Conservation (phyloP, 2,888 invertebrate species). For the Merodon equestris region DNA sequence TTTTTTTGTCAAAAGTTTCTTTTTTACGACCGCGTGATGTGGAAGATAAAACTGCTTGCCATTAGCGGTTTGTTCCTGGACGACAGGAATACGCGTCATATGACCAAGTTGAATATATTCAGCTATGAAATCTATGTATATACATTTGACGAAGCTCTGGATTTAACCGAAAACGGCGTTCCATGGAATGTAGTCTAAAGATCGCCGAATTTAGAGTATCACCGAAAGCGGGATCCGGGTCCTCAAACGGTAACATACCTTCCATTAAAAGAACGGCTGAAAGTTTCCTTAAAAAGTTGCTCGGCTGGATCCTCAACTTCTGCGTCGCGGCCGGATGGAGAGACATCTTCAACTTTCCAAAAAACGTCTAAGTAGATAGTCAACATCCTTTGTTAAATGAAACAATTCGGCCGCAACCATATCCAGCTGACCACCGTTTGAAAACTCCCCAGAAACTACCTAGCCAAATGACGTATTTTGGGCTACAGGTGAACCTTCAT, state of each 20-base stretch:
- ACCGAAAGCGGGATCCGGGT: constrained; percentile 7
- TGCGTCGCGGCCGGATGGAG: constrained; percentile 16
- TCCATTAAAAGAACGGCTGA: constrained; percentile 24
- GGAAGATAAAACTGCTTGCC: no score
- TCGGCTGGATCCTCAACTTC: constrained; percentile 36
- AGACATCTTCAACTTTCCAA: constrained; percentile 1
- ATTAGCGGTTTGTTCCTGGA: not conserved
- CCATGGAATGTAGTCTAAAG: constrained; percentile 18
- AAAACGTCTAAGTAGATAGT: not conserved
- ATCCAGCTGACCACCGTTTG: not conserved
- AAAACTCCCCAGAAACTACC: constrained; percentile 45
- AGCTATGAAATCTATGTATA: not conserved
- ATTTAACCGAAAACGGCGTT: constrained; percentile 20
- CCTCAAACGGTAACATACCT: constrained; percentile 35
- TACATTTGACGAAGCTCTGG: constrained; percentile 10
- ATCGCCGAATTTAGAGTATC: constrained; percentile 16
- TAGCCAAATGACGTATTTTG: constrained; percentile 55
- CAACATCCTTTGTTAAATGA: not conserved
- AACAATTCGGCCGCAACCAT: no score
- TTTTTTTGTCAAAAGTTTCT: no score
- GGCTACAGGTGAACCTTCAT: constrained; percentile 22
- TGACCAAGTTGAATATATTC: constrained; percentile 33
- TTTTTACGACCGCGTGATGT: no score
- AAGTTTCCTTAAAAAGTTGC: constrained; percentile 21
- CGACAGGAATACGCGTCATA: constrained; percentile 11